Conservation (phyloP, 2,888 invertebrate species). For the Mechanitis mazaeus region DNA sequence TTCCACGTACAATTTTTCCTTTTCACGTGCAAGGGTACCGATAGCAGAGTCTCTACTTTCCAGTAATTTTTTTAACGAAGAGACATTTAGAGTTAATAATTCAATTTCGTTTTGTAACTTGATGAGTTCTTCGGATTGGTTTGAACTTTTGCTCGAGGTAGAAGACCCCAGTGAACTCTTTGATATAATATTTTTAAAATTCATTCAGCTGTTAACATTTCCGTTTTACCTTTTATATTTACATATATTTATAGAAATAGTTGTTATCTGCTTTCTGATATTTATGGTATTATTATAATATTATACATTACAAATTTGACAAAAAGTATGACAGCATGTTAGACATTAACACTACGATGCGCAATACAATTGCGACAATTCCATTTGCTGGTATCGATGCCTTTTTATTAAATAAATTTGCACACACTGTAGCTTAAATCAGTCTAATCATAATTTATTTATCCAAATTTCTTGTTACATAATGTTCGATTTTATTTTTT, state of each 20-base stretch:
- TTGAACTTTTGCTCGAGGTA: conserved; percentile 35
- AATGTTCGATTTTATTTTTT: too few species aligned
- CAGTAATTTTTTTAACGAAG: conserved; percentile 58
- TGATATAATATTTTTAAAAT: conserved; percentile 43
- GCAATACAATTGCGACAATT: too few species aligned
- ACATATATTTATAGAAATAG: not conserved
- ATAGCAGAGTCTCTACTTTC: conserved; percentile 66
- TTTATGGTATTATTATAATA: too few species aligned
- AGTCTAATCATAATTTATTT: too few species aligned
- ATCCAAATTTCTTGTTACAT: too few species aligned
- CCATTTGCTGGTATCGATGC: too few species aligned
- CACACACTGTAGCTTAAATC: too few species aligned
- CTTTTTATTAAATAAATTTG: too few species aligned
- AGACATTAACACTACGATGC: too few species aligned
- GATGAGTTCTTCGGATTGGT: conserved; percentile 41
- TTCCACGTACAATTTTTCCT: conserved; percentile 67
- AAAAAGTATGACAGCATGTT: too few species aligned
- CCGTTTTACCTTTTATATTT: not conserved
- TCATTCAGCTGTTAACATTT: conserved; percentile 37
- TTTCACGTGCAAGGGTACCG: conserved; percentile 66
- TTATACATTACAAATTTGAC: too few species aligned
- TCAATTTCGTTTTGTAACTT: conserved; percentile 55
- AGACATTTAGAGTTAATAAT: conserved; percentile 58
- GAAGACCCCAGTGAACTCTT: conserved; percentile 42
- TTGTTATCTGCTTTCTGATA: too few species aligned